Percentiles rank a stretch among this genome's conserved stretches.
Evolutionary conservation across 2,113 vertebrate species (phyloP).

Genomic region (Lagopus muta): DNA sequence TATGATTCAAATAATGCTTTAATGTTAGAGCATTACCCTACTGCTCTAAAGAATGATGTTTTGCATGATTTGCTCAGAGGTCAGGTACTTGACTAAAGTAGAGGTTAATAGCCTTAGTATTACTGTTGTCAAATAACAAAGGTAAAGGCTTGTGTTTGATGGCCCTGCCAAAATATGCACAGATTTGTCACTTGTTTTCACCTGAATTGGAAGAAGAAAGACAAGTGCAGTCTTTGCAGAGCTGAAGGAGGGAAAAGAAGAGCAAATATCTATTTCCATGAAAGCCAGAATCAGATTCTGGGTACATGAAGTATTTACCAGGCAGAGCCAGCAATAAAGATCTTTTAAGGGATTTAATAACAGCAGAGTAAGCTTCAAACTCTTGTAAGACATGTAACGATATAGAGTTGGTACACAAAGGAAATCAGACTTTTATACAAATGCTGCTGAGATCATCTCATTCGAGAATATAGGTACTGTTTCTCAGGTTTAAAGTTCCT

Average conservation of each 20-base stretch:
- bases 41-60: background rate
- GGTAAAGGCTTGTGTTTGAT: background rate
- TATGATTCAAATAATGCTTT: background rate
- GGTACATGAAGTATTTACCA: background rate
- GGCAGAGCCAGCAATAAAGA: background rate
- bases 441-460: constrained; percentile 27
- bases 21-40: background rate
- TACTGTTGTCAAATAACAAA: background rate
- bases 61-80: background rate
- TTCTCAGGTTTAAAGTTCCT: constrained; percentile 70
- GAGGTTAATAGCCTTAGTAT: background rate
- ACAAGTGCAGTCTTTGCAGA: accelerated
- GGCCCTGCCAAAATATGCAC: background rate
- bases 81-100: background rate
- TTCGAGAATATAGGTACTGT: constrained; percentile 29
- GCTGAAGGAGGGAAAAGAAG: background rate
- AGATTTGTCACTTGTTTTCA: background rate
- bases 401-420: background rate
- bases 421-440: constrained; percentile 29
- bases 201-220: background rate
- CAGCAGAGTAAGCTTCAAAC: background rate
- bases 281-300: background rate
- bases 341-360: background rate
- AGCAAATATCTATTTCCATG: background rate
- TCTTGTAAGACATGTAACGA: background rate